Percentiles rank a stretch among this genome's conserved stretches.
Conservation (phyloP, 64 coral and sea anemone genomes). For the Porites australiensis region DNA sequence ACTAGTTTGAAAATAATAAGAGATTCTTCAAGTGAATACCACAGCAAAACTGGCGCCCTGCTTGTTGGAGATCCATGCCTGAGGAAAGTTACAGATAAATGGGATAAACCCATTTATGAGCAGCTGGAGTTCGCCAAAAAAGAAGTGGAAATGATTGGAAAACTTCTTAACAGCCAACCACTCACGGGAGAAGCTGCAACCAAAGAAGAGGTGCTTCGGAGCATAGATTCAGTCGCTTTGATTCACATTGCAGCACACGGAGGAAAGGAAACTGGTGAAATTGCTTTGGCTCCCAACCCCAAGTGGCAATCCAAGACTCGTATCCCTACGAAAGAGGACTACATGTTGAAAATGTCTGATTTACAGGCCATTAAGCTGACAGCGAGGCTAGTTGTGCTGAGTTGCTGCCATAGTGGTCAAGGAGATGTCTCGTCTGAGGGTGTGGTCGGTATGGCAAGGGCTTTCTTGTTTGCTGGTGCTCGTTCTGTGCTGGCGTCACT, state of each 20-base stretch:
- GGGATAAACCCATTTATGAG: neutral
- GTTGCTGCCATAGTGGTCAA: conserved; percentile 40
- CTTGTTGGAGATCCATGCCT: conserved; percentile 30
- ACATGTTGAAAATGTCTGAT: conserved; percentile 34
- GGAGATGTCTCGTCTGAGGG: neutral
- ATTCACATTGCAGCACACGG: conserved; percentile 35
- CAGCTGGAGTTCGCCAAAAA: conserved; percentile 3
- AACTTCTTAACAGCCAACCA: neutral
- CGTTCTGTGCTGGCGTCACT: conserved; percentile 31
- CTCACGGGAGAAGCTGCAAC: neutral
- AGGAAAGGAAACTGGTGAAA: neutral
- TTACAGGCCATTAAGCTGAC: conserved; percentile 6
- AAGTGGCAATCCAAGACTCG: neutral
- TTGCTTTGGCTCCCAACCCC: conserved; percentile 9
- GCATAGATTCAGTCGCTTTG: neutral
- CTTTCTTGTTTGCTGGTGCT: conserved; percentile 17
- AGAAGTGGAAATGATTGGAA: conserved; percentile 5
- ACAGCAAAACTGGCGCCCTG: conserved; percentile 20
- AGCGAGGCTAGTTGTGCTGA: conserved; percentile 48
- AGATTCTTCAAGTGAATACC: neutral
- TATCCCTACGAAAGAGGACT: conserved; percentile 36
- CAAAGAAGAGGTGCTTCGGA: neutral
- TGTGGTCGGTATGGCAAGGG: neutral
- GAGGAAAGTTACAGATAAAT: neutral
- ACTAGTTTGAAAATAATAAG: conserved; percentile 16